Base-by-base conservation (phyloP, 1,140 invertebrate species). In the Drosophila erecta region DNA sequence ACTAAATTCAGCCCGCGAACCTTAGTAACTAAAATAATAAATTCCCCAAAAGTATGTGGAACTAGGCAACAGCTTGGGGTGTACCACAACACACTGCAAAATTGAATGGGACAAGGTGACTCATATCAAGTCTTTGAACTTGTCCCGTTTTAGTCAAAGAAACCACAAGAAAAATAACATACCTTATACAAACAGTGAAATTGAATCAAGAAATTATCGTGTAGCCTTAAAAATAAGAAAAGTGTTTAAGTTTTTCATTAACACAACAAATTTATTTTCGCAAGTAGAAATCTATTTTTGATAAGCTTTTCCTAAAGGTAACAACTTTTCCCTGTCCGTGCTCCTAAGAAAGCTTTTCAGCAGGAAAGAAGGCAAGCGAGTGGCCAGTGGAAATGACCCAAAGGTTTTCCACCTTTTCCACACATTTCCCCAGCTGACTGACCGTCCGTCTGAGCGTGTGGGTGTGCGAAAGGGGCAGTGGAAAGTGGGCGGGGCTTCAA, bases 81-180 rank as follows among this genome's bases (percentile, higher is more conserved):
- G 40, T 44, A 43, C 81, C 81, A 85, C 78, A 85, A 85, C 83
- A 89, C 38, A 62, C n/a, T 51, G 15, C 4, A 3, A 43, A n/a
- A 17, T 10, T 15, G 27, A 17, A 43, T 27, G 7, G 8, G 50
- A 12, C 3, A 14, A 10, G 35, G 41, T 70, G 64, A 69, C 50
- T 70, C 66, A 69, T 14, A 11, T 43, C 0, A n/a, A 41, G 12
- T 35, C 14, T 50, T n/a, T 15, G 24, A 30, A 15, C 15, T 27
- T 15, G 46, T 27, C 24, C 12, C 12, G 4, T 8, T 11, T 57
- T 20, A 30, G 24, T 12, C 4, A 30, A 4, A 12, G 44, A 4
- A 22, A 12, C 3, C 2, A 38, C n/a, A 35, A 7, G 1, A 12
- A 14, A 30, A 30, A 30, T 30, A 30, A 10, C 30, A 30, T 7